A percentile compares a stretch with the other conserved stretches of the same genome.
phyloP scores from a whole-genome alignment of 2,888 invertebrate genomes.

The Eilema sororculum region DNA sequence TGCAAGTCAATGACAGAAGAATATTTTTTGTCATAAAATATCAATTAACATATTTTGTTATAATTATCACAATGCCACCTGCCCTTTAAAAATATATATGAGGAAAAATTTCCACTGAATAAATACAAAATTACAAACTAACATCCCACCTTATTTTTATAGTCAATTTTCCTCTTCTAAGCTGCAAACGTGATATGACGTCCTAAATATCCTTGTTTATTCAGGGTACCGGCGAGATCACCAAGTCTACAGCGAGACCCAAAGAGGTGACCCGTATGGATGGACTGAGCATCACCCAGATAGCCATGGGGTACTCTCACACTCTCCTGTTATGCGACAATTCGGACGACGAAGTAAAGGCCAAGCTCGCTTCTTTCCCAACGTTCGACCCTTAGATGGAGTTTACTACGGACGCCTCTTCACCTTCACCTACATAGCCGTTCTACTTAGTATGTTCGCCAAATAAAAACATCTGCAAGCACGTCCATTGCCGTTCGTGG shows the following conservation, averaged over 20 bases:
- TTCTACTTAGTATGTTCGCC: not conserved
- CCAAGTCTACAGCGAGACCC: slow-evolving; percentile 94
- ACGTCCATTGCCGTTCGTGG: not conserved
- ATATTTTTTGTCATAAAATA: no score
- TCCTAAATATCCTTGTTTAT: not conserved
- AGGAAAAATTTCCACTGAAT: no score
- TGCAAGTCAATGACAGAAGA: no score
- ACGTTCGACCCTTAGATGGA: slow-evolving; percentile 74
- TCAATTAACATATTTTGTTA: no score
- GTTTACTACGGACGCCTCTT: not conserved
- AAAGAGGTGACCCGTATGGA: slow-evolving; percentile 94
- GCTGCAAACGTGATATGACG: not conserved
- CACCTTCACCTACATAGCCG: not conserved
- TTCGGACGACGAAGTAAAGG: slow-evolving; percentile 82
- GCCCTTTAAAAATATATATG: no score
- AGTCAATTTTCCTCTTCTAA: not conserved
- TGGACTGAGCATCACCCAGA: slow-evolving; percentile 91
- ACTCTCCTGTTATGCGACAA: slow-evolving; percentile 89
- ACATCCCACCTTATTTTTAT: no score
- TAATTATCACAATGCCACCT: no score
- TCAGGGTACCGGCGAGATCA: slow-evolving; percentile 95
- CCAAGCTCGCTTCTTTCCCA: slow-evolving; percentile 83
- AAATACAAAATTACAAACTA: no score
- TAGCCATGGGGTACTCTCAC: slow-evolving; percentile 95
- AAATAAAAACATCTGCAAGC: not conserved